Percentiles rank a stretch among this genome's conserved stretches.
Evolutionary conservation across 2,888 invertebrate species (phyloP).

Genomic region (Herminia tarsipennalis): DNA sequence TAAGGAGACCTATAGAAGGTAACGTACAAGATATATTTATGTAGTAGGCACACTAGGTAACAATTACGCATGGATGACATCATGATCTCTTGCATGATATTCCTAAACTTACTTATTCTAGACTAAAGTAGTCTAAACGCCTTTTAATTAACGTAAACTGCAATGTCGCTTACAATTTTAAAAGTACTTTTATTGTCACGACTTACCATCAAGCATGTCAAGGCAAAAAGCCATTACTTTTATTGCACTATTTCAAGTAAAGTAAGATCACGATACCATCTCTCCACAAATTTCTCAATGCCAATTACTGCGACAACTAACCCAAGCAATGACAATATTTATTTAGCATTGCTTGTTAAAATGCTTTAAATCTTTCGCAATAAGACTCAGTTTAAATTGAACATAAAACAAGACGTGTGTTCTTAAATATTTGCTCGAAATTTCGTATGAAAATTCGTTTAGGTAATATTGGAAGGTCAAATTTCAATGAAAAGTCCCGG

Average conservation of each 20-base stretch:
- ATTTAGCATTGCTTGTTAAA: conserved; percentile 14
- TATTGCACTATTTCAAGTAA: conserved; percentile 7
- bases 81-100: no score
- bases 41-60: no score
- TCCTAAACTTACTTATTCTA: no score
- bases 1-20: no score
- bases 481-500: conserved; percentile 17
- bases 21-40: no score
- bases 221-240: conserved; percentile 17
- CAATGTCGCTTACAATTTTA: neutral
- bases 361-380: conserved; percentile 14
- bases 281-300: conserved; percentile 31
- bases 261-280: conserved; percentile 24
- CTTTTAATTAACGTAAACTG: no score
- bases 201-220: conserved; percentile 21
- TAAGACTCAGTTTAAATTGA: conserved; percentile 15
- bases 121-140: no score
- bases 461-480: conserved; percentile 12
- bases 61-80: no score
- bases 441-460: conserved; percentile 10
- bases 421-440: conserved; percentile 25
- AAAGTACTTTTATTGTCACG: conserved; percentile 1
- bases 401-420: conserved; percentile 7
- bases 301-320: conserved; percentile 29
- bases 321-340: conserved; percentile 25